These are phyloP conservation scores for Perithous albicinctus DNA, from an alignment of 2,888 invertebrate species.

Conservation along the genomic window DNA sequence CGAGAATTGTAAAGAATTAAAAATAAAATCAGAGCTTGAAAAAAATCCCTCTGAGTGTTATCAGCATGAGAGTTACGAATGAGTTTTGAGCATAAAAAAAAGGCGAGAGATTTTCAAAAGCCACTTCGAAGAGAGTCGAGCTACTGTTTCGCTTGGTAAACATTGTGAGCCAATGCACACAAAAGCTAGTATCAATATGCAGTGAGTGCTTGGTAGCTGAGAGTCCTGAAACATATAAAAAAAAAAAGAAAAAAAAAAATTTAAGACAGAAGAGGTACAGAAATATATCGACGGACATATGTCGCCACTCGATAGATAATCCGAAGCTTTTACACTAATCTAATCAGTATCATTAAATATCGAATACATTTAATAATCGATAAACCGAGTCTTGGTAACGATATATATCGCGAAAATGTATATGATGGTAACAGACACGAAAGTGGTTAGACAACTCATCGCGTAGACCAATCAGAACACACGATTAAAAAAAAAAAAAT, in stretches of 20 bases:
- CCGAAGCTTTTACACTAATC: slow-evolving; percentile 82
- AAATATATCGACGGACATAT: slow-evolving; percentile 74
- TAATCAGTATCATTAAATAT: slow-evolving; percentile 82
- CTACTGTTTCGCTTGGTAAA: slow-evolving; percentile 51
- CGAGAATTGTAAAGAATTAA: no score
- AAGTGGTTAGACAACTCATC: slow-evolving; percentile 36
- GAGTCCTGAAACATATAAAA: slow-evolving; percentile 41
- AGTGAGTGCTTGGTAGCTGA: slow-evolving; percentile 28
- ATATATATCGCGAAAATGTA: slow-evolving; percentile 13
- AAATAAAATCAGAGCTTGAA: no score
- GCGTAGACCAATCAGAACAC: no score
- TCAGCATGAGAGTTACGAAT: not conserved
- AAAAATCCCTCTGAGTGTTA: slow-evolving; percentile 10
- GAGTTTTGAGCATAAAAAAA: slow-evolving; percentile 25
- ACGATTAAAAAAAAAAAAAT: no score
- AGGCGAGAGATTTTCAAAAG: slow-evolving; percentile 43
- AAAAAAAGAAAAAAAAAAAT: slow-evolving; percentile 14
- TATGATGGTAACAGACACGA: slow-evolving; percentile 21
- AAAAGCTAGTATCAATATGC: slow-evolving; percentile 46
- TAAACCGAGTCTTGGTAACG: slow-evolving; percentile 65
- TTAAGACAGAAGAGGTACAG: slow-evolving; percentile 8
- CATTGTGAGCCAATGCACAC: slow-evolving; percentile 50
- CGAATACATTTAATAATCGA: slow-evolving; percentile 80
- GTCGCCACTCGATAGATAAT: slow-evolving; percentile 81
- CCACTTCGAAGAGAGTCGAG: slow-evolving; percentile 54